Evolutionary conservation across 2,888 invertebrate species (phyloP).

Genomic region (Eristalis tenax): DNA sequence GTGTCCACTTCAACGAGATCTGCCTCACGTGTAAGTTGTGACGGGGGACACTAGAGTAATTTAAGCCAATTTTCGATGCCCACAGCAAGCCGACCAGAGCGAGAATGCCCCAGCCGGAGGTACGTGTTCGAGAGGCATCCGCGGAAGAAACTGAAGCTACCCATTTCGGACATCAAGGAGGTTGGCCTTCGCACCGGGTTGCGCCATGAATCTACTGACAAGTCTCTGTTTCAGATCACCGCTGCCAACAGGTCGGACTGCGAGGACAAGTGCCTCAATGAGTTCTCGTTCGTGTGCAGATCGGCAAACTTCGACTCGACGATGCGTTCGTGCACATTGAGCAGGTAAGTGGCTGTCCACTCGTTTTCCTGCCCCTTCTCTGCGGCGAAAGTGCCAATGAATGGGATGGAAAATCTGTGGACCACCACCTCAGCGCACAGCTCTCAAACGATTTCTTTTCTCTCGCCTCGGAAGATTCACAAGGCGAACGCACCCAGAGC

Average conservation of each 20-base stretch:
- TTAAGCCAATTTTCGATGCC: conserved; percentile 20
- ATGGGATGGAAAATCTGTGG: not conserved
- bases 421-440: no score
- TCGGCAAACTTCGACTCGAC: conserved; percentile 92
- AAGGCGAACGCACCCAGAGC: conserved; percentile 91
- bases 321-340: conserved; percentile 89
- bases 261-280: conserved; percentile 93
- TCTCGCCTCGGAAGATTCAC: conserved; percentile 84
- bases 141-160: conserved; percentile 90
- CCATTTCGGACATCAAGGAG: conserved; percentile 91
- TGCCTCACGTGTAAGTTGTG: conserved; percentile 90
- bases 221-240: conserved; percentile 80
- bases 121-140: conserved; percentile 95
- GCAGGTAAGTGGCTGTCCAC: conserved; percentile 79
- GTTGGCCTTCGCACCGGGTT: conserved; percentile 79
- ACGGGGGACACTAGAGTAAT: not conserved
- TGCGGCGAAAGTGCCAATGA: no score
- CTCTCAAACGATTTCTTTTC: not conserved
- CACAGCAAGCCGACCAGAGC: conserved; percentile 90
- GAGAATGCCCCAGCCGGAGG: conserved; percentile 93
- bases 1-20: conserved; percentile 94
- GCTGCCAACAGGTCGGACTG: conserved; percentile 94
- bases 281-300: conserved; percentile 93
- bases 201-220: not conserved
- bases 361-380: no score